A percentile compares a stretch with the other conserved stretches of the same genome.
phyloP scores from a whole-genome alignment of 2,888 invertebrate species.

The Mythimna pallens region DNA sequence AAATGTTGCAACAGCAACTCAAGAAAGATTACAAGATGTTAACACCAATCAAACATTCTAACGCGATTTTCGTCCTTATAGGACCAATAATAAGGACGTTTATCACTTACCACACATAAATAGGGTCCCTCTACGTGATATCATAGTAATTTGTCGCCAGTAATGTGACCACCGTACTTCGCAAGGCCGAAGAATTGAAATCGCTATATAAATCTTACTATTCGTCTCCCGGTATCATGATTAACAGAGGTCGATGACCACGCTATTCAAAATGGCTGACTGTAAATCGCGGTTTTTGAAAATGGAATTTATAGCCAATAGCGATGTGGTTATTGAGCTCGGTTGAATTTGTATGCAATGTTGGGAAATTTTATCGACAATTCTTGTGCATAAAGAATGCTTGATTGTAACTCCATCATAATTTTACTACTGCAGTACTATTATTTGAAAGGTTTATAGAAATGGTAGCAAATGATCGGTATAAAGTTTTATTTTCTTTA shows the following conservation, averaged over 20 bases:
- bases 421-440: slow-evolving; percentile 10
- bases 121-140: slow-evolving; percentile 53
- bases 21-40: slow-evolving; percentile 35
- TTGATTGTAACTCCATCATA: slow-evolving; percentile 9
- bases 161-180: slow-evolving; percentile 42
- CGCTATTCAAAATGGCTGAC: slow-evolving; percentile 65
- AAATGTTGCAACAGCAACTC: slow-evolving; percentile 27
- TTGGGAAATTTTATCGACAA: slow-evolving; percentile 32
- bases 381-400: slow-evolving; percentile 36
- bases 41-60: slow-evolving; percentile 27
- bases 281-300: slow-evolving; percentile 62
- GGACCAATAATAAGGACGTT: slow-evolving; percentile 22
- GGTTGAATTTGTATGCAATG: slow-evolving; percentile 24
- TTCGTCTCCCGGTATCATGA: slow-evolving; percentile 59
- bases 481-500: slow-evolving; percentile 11
- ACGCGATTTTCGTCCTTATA: slow-evolving; percentile 31
- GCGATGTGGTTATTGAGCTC: slow-evolving; percentile 36
- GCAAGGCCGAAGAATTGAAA: slow-evolving; percentile 63
- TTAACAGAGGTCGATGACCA: slow-evolving; percentile 62
- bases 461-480: slow-evolving; percentile 4
- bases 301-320: slow-evolving; percentile 59
- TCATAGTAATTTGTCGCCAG: slow-evolving; percentile 58
- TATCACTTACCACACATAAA: slow-evolving; percentile 32
- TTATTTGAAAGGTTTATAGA: slow-evolving; percentile 14
- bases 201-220: slow-evolving; percentile 61